These are phyloP conservation scores for Scelioninae gen. 1 DNA, from an alignment of 2,888 invertebrate species.

Conservation along the genomic window DNA sequence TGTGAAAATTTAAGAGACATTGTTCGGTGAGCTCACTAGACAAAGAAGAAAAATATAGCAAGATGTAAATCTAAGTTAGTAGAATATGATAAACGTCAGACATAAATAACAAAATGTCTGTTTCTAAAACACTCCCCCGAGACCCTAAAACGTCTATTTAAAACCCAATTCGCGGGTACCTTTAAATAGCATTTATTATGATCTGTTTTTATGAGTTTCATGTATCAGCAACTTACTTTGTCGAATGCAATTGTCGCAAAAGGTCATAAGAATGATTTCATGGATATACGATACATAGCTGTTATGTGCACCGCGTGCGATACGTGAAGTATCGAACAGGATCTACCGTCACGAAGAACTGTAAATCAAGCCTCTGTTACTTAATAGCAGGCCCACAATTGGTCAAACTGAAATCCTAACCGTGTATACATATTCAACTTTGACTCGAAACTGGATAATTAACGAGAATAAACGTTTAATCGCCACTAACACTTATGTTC, in stretches of 20 bases:
- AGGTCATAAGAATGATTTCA: constrained; percentile 67
- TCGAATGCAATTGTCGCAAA: constrained; percentile 56
- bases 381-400: constrained; percentile 69
- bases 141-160: constrained; percentile 42
- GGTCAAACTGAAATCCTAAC: constrained; percentile 74
- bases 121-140: constrained; percentile 10
- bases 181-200: constrained; percentile 48
- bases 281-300: constrained; percentile 70
- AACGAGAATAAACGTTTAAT: constrained; percentile 45
- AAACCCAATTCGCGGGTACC: constrained; percentile 29
- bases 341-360: constrained; percentile 75
- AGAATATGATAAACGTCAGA: constrained; percentile 42
- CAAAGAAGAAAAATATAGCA: no score
- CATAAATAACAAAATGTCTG: constrained; percentile 47
- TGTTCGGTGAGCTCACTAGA: no score
- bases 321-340: constrained; percentile 76
- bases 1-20: no score
- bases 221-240: constrained; percentile 47
- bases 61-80: no score
- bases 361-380: constrained; percentile 76
- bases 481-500: constrained; percentile 3
- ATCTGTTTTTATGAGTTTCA: constrained; percentile 20
- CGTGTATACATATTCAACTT: constrained; percentile 73
- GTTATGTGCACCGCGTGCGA: constrained; percentile 73
- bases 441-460: constrained; percentile 48